Conservation (phyloP, 2,113 vertebrate genomes). For the Xenopus laevis region DNA sequence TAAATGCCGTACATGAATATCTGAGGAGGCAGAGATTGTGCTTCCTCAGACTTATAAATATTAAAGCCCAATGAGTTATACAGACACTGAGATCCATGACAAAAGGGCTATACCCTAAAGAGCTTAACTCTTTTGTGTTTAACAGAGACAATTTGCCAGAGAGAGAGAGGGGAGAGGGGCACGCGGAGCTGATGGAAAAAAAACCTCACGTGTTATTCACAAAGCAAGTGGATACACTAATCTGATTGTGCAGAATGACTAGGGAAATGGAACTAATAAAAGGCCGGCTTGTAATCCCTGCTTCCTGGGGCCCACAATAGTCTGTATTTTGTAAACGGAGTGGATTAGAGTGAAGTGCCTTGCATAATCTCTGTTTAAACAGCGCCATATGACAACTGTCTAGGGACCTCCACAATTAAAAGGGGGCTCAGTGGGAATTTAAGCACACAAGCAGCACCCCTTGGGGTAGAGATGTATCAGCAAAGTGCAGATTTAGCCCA, state of each 20-base stretch:
- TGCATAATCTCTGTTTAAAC: constrained; percentile 70
- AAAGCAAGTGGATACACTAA: constrained; percentile 34
- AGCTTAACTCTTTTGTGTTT: constrained; percentile 8
- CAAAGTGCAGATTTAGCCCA: constrained; percentile 82
- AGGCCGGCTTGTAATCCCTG: constrained; percentile 73
- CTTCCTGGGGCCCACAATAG: constrained; percentile 54
- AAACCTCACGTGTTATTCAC: too few relatives aligned
- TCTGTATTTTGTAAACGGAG: constrained; percentile 58
- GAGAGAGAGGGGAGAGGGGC: not conserved
- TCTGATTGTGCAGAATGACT: constrained; percentile 38
- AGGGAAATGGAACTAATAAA: constrained; percentile 49
- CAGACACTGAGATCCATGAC: not conserved
- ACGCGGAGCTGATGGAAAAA: not conserved
- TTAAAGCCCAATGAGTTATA: constrained; percentile 14
- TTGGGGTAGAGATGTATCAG: constrained; percentile 68
- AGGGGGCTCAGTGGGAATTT: constrained; percentile 59
- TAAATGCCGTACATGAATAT: not conserved
- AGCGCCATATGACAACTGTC: constrained; percentile 82
- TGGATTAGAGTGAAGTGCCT: constrained; percentile 73
- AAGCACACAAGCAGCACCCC: constrained; percentile 56
- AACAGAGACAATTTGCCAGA: constrained; percentile 20
- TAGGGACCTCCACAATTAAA: constrained; percentile 74
- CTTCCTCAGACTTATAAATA: not conserved
- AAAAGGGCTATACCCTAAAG: constrained; percentile 1
- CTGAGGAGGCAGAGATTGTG: too few relatives aligned